These are phyloP conservation scores for Mesodorylaimus sp. DNA, from an alignment of 2,888 invertebrate genomes.

Conservation along the genomic window DNA sequence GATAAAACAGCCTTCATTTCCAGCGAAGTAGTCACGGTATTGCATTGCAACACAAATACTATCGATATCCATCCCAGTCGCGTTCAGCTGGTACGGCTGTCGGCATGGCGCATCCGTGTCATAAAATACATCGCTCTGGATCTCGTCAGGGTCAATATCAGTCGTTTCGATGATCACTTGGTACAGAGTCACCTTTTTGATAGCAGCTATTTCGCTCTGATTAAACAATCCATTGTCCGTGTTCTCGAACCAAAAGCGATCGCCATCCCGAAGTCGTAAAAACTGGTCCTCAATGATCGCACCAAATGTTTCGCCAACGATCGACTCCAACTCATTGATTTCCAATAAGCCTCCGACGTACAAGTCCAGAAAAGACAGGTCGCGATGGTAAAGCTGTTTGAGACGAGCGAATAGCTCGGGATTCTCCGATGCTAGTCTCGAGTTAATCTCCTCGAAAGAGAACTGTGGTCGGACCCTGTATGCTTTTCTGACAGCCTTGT, in stretches of 20 bases:
- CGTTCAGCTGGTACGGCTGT: neutral
- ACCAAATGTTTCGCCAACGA: conserved; percentile 40
- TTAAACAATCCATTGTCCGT: conserved; percentile 19
- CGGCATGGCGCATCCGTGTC: too few species aligned
- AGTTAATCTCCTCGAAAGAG: conserved; percentile 20
- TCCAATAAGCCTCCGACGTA: conserved; percentile 44
- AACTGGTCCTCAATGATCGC: conserved; percentile 42
- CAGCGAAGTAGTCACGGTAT: neutral
- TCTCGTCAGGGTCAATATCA: too few species aligned
- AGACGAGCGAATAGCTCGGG: conserved; percentile 21
- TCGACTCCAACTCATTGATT: conserved; percentile 32
- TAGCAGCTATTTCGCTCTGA: too few species aligned
- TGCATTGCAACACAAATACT: neutral
- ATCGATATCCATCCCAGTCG: neutral
- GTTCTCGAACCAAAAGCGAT: conserved; percentile 45
- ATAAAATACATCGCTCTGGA: too few species aligned
- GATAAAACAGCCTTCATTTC: neutral
- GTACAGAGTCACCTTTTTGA: too few species aligned
- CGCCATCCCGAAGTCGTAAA: conserved; percentile 40
- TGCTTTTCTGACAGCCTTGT: conserved; percentile 40
- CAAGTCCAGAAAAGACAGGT: conserved; percentile 38
- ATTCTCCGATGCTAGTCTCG: conserved; percentile 4
- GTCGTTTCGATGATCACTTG: too few species aligned
- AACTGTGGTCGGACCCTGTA: conserved; percentile 31
- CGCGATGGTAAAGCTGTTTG: conserved; percentile 28